These are phyloP conservation scores for Altica lythri DNA, from an alignment of 2,888 invertebrate species.

Conservation along the genomic window DNA sequence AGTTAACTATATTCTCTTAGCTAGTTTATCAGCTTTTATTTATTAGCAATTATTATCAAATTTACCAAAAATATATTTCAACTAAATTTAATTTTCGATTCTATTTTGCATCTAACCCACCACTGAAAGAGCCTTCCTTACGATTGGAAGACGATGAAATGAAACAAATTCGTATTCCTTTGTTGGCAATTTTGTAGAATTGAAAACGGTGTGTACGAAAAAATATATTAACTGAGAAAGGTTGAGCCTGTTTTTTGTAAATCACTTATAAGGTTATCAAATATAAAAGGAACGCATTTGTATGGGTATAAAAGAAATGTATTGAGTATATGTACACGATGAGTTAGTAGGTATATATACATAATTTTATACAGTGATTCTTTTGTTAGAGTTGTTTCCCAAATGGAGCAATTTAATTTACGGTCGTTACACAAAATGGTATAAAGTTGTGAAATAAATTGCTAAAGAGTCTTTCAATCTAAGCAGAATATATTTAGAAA, in stretches of 20 bases:
- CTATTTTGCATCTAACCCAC: too few relatives aligned
- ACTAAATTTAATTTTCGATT: too few relatives aligned
- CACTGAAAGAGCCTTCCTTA: too few relatives aligned
- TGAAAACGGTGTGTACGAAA: neutral
- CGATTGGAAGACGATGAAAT: too few relatives aligned
- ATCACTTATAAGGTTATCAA: conserved; percentile 14
- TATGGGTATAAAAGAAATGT: neutral
- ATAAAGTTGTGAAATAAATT: too few relatives aligned
- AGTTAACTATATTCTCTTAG: too few relatives aligned
- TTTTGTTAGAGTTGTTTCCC: neutral
- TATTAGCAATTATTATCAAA: too few relatives aligned
- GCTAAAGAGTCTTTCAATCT: too few relatives aligned
- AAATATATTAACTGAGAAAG: conserved; percentile 19
- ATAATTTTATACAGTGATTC: neutral
- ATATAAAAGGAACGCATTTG: conserved; percentile 17
- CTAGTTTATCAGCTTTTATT: too few relatives aligned
- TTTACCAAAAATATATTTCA: too few relatives aligned
- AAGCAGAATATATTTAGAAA: too few relatives aligned
- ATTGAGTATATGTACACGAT: neutral
- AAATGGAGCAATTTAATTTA: conserved; percentile 1
- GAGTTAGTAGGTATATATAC: conserved; percentile 4
- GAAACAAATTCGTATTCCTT: conserved; percentile 24
- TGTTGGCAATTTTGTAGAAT: conserved; percentile 20
- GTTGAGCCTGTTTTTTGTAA: conserved; percentile 17
- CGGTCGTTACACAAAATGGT: neutral